A percentile compares a stretch with the other conserved stretches of the same genome.
phyloP scores from a whole-genome alignment of 2,113 vertebrate genomes.

The Camelus bactrianus region DNA sequence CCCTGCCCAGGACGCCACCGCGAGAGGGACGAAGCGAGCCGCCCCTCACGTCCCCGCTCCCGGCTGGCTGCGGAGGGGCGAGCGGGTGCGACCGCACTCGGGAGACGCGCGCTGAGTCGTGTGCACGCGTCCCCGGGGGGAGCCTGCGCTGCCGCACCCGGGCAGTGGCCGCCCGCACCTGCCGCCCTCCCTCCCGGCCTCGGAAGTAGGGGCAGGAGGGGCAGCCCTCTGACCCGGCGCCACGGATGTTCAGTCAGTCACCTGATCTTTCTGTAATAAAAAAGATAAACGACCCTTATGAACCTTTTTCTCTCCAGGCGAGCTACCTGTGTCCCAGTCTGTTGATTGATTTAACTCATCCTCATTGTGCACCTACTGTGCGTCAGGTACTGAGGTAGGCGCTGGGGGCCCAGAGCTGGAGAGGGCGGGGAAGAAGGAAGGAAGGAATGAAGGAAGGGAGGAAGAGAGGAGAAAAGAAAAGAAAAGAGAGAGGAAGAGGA shows the following conservation, averaged over 20 bases:
- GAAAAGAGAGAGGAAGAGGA: neutral
- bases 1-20: conserved; percentile 83
- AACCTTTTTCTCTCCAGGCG: neutral
- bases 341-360: neutral
- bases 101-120: neutral
- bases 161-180: neutral
- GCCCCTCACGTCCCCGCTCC: conserved; percentile 43
- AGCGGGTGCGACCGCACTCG: neutral
- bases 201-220: rapidly evolving
- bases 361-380: neutral
- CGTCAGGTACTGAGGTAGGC: neutral
- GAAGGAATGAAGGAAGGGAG: no score
- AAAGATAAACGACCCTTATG: neutral
- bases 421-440: no score
- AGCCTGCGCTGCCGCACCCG: neutral
- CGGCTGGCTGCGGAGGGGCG: neutral
- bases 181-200: neutral
- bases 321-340: neutral
- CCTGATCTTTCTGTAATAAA: neutral
- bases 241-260: neutral
- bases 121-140: neutral
- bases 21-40: conserved; percentile 33
- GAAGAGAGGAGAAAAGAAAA: neutral
- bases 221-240: neutral
- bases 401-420: neutral